phyloP scores from a whole-genome alignment of 2,113 vertebrate species.

The Paraplagusia blochii region DNA sequence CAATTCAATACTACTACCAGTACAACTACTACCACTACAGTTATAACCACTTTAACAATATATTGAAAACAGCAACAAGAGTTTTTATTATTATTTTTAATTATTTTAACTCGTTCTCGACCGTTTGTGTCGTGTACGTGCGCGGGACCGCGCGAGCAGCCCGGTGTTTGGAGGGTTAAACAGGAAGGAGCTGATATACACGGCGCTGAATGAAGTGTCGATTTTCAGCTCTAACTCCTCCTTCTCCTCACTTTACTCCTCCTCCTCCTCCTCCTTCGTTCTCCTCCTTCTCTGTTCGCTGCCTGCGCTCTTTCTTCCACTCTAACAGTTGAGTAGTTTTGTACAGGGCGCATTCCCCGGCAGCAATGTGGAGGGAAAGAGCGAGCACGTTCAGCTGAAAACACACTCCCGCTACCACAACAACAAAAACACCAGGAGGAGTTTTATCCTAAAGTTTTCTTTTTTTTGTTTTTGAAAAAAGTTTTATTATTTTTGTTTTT shows the following conservation, averaged over 20 bases:
- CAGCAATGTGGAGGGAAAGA: conserved; percentile 73
- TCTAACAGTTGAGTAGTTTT: conserved; percentile 70
- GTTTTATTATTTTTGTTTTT: no score
- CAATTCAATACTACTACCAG: no score
- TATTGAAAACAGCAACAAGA: no score
- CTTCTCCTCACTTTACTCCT: conserved; percentile 24
- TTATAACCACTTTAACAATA: no score
- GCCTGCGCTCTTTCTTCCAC: conserved; percentile 70
- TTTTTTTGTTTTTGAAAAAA: not conserved
- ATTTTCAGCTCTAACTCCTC: conserved; percentile 75
- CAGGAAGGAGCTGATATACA: conserved; percentile 50
- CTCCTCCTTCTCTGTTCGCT: conserved; percentile 74
- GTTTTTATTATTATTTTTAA: no score
- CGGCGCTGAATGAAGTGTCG: conserved; percentile 73
- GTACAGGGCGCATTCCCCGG: conserved; percentile 70
- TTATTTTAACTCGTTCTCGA: not conserved
- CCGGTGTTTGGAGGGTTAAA: conserved; percentile 51
- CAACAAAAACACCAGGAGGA: not conserved
- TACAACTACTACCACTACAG: no score
- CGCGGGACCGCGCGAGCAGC: not conserved
- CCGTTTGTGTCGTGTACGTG: conserved; percentile 2
- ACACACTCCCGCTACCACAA: no score
- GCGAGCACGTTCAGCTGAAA: conserved; percentile 48
- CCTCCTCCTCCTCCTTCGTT: conserved; percentile 67
- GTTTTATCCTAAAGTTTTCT: conserved; percentile 14